A percentile compares a stretch with the other conserved stretches of the same genome.
These are phyloP conservation scores for Micromys minutus DNA, from an alignment of 2,113 vertebrate genomes.

Conservation along the genomic window DNA sequence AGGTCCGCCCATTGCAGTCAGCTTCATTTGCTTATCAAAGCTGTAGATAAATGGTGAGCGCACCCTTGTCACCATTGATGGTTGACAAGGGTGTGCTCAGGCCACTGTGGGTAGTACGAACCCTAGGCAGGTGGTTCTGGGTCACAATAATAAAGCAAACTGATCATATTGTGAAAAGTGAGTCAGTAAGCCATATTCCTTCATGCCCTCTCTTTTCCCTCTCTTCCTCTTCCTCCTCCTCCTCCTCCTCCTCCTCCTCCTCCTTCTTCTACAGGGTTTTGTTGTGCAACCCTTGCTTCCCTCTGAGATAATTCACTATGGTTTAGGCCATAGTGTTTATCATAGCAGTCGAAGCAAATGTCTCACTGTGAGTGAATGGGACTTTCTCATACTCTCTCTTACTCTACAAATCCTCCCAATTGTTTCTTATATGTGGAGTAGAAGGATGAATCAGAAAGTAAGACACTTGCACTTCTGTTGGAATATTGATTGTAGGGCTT, in stretches of 20 bases:
- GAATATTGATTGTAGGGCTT: background rate
- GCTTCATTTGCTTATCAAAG: background rate
- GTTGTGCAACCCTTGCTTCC: background rate
- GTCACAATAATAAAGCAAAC: background rate
- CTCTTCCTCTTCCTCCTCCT: no score
- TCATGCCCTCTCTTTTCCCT: background rate
- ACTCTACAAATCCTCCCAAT: background rate
- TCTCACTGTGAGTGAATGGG: background rate
- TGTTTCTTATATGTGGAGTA: background rate
- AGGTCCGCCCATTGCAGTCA: background rate
- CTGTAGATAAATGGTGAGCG: background rate
- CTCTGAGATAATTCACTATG: no score
- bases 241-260: no score
- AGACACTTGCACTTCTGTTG: background rate
- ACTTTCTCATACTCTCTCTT: background rate
- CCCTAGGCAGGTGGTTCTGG: background rate
- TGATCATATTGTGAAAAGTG: background rate
- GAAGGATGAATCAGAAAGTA: slow-evolving; percentile 6
- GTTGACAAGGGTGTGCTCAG: background rate
- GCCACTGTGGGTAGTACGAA: background rate
- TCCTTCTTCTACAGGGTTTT: background rate
- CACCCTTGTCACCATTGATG: background rate
- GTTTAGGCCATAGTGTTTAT: background rate
- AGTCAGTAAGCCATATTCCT: background rate
- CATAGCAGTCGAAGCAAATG: background rate